phyloP scores from a whole-genome alignment of 2,113 vertebrate species.

The Corydoras sp. region DNA sequence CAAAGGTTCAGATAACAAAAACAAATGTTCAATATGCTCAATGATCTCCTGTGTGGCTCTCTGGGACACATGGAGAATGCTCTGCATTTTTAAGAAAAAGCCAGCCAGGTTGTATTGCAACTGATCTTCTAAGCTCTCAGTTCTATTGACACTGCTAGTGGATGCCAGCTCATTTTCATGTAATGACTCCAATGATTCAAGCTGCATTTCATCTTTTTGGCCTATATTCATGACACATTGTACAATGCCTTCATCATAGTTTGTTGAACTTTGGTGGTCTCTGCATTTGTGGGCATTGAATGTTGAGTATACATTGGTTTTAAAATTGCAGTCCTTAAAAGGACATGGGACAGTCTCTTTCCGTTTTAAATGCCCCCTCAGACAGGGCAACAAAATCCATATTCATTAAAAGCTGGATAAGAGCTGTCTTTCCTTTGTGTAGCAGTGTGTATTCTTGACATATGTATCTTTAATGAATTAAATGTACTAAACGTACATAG shows the following conservation, averaged over 20 bases:
- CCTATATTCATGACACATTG: too few species aligned
- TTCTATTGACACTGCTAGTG: background rate
- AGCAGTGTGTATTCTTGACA: background rate
- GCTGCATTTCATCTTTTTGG: too few species aligned
- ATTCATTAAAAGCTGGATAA: too few species aligned
- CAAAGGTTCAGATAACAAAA: constrained; percentile 39
- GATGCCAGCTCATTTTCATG: background rate
- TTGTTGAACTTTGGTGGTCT: background rate
- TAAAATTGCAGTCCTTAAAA: background rate
- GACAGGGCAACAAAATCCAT: background rate
- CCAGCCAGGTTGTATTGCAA: constrained; percentile 35
- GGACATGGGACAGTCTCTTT: background rate
- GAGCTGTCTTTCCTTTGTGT: too few species aligned
- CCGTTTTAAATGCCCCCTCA: background rate
- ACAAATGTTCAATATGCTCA: constrained; percentile 38
- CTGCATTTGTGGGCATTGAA: background rate
- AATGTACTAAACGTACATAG: background rate
- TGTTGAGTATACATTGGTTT: too few species aligned
- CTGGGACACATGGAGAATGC: constrained; percentile 39
- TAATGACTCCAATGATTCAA: background rate
- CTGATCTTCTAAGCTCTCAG: constrained; percentile 23
- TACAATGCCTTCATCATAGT: background rate
- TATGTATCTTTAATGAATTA: background rate
- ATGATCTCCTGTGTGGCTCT: constrained; percentile 39
- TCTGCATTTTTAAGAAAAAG: constrained; percentile 40